Percentiles rank a stretch among this genome's conserved stretches.
These are phyloP conservation scores for Alexandromys fortis DNA, from an alignment of 2,113 vertebrate species.

Conservation along the genomic window DNA sequence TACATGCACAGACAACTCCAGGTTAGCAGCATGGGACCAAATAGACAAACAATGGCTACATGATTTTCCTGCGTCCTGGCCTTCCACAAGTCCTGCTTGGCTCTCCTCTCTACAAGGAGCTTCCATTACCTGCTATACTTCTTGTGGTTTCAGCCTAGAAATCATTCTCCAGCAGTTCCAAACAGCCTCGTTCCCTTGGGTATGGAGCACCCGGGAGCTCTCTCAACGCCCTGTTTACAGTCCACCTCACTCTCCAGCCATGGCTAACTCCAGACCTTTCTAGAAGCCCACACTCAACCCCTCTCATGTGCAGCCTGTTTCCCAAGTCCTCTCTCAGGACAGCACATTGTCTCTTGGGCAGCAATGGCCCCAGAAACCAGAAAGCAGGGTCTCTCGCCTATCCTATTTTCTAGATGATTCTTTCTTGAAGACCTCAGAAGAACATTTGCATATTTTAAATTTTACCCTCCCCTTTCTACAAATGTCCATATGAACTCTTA, in stretches of 20 bases:
- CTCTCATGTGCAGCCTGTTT: not conserved
- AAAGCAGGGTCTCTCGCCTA: not conserved
- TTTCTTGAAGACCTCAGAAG: not conserved
- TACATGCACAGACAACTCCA: not conserved
- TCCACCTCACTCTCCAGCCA: not conserved
- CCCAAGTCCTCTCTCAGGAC: not conserved
- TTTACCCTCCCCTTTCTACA: not conserved
- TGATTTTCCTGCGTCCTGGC: not conserved
- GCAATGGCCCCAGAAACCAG: no score
- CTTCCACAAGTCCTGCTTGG: not conserved
- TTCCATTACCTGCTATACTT: not conserved
- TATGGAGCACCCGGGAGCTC: not conserved
- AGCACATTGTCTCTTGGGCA: not conserved
- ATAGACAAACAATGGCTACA: no score
- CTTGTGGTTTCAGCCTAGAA: not conserved
- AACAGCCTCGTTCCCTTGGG: not conserved
- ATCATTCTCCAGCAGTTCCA: not conserved
- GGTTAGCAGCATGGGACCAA: not conserved
- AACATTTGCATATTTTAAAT: not conserved
- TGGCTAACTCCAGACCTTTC: not conserved
- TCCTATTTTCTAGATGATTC: not conserved
- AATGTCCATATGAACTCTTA: not conserved
- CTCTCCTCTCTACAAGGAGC: not conserved
- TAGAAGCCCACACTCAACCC: not conserved
- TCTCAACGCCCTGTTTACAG: not conserved